These are phyloP conservation scores for Brachylomia viminalis DNA, from an alignment of 2,888 invertebrate species.

Conservation along the genomic window DNA sequence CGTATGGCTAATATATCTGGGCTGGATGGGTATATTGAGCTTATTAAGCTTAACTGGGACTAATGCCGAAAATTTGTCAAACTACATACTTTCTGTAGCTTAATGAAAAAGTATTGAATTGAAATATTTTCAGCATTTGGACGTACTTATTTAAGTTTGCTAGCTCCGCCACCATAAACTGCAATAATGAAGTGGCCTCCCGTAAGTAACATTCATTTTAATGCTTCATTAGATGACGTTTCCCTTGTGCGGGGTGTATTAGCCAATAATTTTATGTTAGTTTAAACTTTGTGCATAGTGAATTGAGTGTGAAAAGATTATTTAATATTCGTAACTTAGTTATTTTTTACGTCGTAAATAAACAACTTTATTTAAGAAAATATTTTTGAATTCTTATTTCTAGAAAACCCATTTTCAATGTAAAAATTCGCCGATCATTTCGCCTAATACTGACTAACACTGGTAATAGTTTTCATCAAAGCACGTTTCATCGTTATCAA, in stretches of 20 bases:
- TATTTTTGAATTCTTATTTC: constrained; percentile 58
- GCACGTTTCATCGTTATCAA: constrained; percentile 5
- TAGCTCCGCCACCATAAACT: constrained; percentile 1
- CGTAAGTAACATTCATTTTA: constrained; percentile 30
- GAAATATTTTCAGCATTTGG: constrained; percentile 3
- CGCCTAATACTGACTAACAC: constrained; percentile 30
- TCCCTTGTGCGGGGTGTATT: constrained; percentile 17
- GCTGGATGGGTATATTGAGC: neutral
- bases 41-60: constrained; percentile 8
- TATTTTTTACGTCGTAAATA: constrained; percentile 65
- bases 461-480: constrained; percentile 13
- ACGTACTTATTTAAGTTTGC: constrained; percentile 20
- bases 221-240: constrained; percentile 23
- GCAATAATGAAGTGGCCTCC: neutral
- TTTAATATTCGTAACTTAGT: constrained; percentile 65
- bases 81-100: neutral
- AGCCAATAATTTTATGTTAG: constrained; percentile 47
- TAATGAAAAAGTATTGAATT: constrained; percentile 11
- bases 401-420: constrained; percentile 38
- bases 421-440: constrained; percentile 32
- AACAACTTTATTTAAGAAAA: constrained; percentile 51
- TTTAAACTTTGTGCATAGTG: constrained; percentile 55
- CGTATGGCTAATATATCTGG: neutral
- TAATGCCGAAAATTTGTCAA: neutral
- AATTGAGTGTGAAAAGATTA: constrained; percentile 65